Base-by-base conservation (phyloP, 30 jellyfish, hydroid and myxozoan genomes). In the Rhopilema esculentum region DNA sequence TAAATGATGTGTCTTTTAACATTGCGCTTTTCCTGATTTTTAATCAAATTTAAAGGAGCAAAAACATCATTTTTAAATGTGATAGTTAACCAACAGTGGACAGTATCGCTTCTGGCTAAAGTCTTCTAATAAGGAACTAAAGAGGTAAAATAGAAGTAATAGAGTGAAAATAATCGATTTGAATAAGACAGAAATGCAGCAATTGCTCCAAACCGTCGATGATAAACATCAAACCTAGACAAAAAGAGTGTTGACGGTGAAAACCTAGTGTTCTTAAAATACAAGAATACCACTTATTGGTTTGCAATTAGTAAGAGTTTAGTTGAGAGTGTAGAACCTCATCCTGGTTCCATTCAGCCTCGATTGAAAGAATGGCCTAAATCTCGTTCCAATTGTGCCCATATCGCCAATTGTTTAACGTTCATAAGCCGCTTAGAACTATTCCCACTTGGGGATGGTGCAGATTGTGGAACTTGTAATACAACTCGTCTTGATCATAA, bases 1-100 rank as follows among this genome's bases (percentile, higher is more conserved):
- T 24, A 71, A 71, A 71, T 29, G 66, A 71, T 29, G 65, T 71
- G 82, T 16, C 26, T 20, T 71, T 8, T 29, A 30, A 19, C 64
- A 71, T 19, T 24, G 79, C n/a, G 82, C 64, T 57, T 57, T 25
- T 8, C 65, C 64, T 21, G 82, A 25, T 19, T 30, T 27, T 27
- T 12, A 71, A 71, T 27, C 63, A 29, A 52, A 30, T 29, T 25
- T 27, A 24, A 40, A 40, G 57, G 12, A 40, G 12, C 57, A 40
- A 12, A 6, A 12, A 40, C 6, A 2, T 2, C 12, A 40, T 40
- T 40, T 40, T 6, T 40, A 12, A 12, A 40, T 40, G 57, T 12
- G 12, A 12, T 6, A 40, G 57, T 40, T 6, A 40, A 12, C 57
- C 57, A 40, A 40, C 9, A 40, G 57, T 40, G 57, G 57, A 12